Conservation (phyloP, 1,140 invertebrate species). For the Pseudomyrmex gracilis region DNA sequence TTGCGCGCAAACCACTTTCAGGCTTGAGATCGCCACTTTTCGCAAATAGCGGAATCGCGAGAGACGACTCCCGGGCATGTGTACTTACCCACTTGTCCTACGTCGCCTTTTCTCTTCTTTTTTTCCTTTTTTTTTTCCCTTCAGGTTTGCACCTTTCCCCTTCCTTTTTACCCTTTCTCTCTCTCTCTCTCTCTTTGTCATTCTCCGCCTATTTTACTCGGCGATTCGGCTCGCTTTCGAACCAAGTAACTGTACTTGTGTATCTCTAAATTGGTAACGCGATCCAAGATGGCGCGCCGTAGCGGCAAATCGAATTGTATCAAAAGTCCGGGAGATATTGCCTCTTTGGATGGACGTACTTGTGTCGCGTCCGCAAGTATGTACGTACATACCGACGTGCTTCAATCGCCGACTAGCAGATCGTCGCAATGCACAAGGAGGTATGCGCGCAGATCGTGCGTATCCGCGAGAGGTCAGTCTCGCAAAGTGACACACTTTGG, state of each 20-base stretch:
- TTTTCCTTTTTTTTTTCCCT: conserved; percentile 18
- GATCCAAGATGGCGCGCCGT: conserved; percentile 49
- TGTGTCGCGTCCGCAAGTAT: conserved; percentile 34
- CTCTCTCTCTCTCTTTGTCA: not conserved
- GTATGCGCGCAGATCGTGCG: conserved; percentile 8
- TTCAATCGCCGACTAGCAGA: not conserved
- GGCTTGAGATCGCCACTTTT: not conserved
- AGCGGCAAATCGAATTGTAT: conserved; percentile 71
- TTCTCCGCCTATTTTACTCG: conserved; percentile 9
- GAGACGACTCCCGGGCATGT: not conserved
- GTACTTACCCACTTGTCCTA: not conserved
- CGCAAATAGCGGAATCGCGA: not conserved
- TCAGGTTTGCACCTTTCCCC: not conserved
- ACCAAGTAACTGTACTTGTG: conserved; percentile 73
- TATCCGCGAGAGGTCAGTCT: not conserved
- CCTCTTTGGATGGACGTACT: not conserved
- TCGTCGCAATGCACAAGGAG: conserved; percentile 18
- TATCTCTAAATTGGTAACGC: conserved; percentile 75
- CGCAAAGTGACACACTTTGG: conserved; percentile 26
- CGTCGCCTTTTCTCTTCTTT: not conserved
- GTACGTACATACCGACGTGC: conserved; percentile 13
- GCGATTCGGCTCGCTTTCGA: conserved; percentile 44
- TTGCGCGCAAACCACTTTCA: not conserved
- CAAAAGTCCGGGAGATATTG: conserved; percentile 64
- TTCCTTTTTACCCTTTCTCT: not conserved